Percentiles rank a stretch among this genome's conserved stretches.
Conservation (phyloP, 2,888 invertebrate genomes). For the Nasonovia ribisnigri region DNA sequence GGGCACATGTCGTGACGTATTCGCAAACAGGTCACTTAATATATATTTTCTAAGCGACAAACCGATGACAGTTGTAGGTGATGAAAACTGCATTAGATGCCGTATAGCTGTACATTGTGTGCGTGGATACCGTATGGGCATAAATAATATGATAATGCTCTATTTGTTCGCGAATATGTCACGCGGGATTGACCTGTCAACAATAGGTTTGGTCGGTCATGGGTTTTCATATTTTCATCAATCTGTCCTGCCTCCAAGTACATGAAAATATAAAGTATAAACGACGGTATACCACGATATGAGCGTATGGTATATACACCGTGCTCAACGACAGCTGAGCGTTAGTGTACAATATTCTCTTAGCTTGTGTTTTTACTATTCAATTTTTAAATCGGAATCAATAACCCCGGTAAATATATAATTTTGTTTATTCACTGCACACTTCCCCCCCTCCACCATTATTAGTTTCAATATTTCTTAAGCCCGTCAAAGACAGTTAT, state of each 20-base stretch:
- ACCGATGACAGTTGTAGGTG: neutral
- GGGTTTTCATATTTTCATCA: neutral
- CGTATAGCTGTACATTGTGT: neutral
- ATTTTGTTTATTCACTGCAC: neutral
- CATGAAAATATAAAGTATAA: neutral
- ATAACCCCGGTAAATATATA: neutral
- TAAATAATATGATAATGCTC: neutral
- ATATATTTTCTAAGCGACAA: no score
- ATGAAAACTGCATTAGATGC: neutral
- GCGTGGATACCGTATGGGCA: neutral
- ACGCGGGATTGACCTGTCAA: slow-evolving; percentile 2
- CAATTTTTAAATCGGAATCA: neutral
- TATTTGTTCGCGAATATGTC: neutral
- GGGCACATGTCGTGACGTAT: neutral
- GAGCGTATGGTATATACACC: neutral
- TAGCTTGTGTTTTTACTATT: neutral
- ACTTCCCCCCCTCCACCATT: neutral
- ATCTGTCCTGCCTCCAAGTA: neutral
- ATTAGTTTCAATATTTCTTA: neutral
- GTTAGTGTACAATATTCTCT: neutral
- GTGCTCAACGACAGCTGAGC: neutral
- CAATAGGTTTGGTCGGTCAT: neutral
- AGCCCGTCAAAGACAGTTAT: slow-evolving; percentile 10
- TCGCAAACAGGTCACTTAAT: neutral
- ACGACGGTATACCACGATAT: neutral